Conservation (phyloP, 2,888 invertebrate genomes). For the Temnothorax rugatulus region DNA sequence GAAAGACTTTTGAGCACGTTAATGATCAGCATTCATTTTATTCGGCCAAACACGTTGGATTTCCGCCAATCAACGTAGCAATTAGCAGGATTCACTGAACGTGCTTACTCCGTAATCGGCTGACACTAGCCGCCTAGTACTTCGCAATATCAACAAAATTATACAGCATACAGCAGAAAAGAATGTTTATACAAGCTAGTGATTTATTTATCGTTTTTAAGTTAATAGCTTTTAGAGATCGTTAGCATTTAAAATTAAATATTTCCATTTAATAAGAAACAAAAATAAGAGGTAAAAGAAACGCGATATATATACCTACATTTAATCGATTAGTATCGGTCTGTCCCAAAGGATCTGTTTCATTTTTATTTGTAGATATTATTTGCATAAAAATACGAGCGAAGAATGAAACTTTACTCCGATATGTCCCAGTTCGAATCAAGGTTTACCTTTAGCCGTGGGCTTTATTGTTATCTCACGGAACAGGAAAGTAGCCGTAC, state of each 20-base stretch:
- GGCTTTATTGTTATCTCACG: slow-evolving; percentile 55
- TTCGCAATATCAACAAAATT: slow-evolving; percentile 43
- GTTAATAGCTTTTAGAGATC: neutral
- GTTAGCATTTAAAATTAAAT: neutral
- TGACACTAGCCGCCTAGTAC: slow-evolving; percentile 71
- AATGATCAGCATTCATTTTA: slow-evolving; percentile 80
- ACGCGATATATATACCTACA: neutral
- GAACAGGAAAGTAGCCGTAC: slow-evolving; percentile 41
- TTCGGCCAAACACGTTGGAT: slow-evolving; percentile 76
- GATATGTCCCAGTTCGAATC: slow-evolving; percentile 42
- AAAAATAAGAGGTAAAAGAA: slow-evolving; percentile 5
- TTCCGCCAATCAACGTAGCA: slow-evolving; percentile 81
- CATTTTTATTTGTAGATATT: slow-evolving; percentile 32
- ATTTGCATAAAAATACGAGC: slow-evolving; percentile 42
- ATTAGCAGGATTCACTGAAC: slow-evolving; percentile 83
- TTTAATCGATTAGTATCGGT: neutral
- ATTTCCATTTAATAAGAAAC: slow-evolving; percentile 7
- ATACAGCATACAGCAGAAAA: neutral
- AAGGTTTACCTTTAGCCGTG: slow-evolving; percentile 42
- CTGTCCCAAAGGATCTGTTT: neutral
- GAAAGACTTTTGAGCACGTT: slow-evolving; percentile 79
- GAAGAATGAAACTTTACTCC: slow-evolving; percentile 16
- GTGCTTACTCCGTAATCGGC: slow-evolving; percentile 75
- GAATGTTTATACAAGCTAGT: slow-evolving; percentile 10
- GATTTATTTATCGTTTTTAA: neutral